Conservation (phyloP, 2,888 invertebrate genomes). For the Fragum fragum region DNA sequence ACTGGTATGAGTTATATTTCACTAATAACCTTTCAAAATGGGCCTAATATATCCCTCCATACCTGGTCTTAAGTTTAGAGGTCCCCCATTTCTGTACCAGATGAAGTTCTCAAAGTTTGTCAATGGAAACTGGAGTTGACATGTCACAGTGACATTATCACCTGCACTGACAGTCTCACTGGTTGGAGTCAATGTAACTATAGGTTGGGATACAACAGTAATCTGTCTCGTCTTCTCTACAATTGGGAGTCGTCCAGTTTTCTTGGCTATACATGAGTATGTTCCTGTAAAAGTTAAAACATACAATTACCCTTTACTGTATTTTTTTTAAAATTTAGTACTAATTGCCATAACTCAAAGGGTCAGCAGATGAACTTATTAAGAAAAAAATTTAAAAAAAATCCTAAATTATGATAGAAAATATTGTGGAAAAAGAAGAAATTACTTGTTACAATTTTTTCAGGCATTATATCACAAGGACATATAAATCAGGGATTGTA, state of each 20-base stretch:
- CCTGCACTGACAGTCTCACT: constrained; percentile 49
- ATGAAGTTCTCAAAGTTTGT: constrained; percentile 28
- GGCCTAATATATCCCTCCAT: neutral
- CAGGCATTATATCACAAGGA: no score
- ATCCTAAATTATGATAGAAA: no score
- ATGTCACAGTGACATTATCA: constrained; percentile 41
- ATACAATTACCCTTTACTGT: no score
- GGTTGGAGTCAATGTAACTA: constrained; percentile 43
- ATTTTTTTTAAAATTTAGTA: no score
- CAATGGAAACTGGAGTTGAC: constrained; percentile 16
- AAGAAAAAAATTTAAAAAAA: no score
- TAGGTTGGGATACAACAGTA: constrained; percentile 51
- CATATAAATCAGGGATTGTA: no score
- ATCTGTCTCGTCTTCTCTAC: constrained; percentile 16
- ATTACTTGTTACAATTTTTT: no score
- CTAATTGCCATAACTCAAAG: no score
- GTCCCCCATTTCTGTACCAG: constrained; percentile 49
- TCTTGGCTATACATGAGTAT: constrained; percentile 45
- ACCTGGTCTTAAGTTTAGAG: constrained; percentile 7
- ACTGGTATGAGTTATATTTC: no score
- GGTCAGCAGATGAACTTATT: no score
- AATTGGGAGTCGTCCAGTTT: neutral
- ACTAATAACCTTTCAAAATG: no score
- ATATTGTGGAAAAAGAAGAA: no score
- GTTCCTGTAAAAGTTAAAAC: constrained; percentile 24